Conservation (phyloP, 2,888 invertebrate species). For the Yponomeuta malinellus region DNA sequence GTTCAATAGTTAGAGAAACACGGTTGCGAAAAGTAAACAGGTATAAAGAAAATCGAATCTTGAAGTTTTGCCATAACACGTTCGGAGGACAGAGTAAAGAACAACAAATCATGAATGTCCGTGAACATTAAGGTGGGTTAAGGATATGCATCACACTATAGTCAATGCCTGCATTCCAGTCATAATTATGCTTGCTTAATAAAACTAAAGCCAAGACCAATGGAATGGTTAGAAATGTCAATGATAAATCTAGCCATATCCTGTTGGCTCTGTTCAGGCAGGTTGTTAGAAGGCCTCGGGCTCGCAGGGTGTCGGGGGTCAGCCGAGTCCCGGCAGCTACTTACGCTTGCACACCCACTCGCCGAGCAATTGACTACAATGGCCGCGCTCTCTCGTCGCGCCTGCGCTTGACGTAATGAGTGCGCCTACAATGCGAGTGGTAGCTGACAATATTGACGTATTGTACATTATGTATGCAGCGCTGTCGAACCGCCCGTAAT, state of each 20-base stretch:
- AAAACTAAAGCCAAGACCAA: not conserved
- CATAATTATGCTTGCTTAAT: not conserved
- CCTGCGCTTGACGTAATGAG: conserved; percentile 53
- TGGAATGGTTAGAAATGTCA: conserved; percentile 12
- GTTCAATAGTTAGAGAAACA: too few species aligned
- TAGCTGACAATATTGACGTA: conserved; percentile 63
- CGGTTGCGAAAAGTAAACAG: too few species aligned
- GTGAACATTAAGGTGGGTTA: too few species aligned
- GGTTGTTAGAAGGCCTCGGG: not conserved
- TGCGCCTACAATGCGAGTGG: conserved; percentile 54
- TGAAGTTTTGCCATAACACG: too few species aligned
- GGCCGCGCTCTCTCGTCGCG: conserved; percentile 42
- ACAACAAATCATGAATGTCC: too few species aligned
- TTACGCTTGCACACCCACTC: conserved; percentile 70
- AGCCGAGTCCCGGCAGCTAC: conserved; percentile 46
- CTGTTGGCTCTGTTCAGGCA: not conserved
- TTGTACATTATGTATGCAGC: conserved; percentile 53
- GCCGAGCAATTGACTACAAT: conserved; percentile 70
- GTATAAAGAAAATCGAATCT: too few species aligned
- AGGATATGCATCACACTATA: too few species aligned
- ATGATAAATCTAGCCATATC: not conserved
- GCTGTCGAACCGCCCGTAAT: conserved; percentile 38
- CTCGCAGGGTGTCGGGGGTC: conserved; percentile 44
- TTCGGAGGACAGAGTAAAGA: too few species aligned
- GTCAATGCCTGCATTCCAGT: too few species aligned